phyloP scores from a whole-genome alignment of 2,113 vertebrate genomes.

The Enhydra lutris region DNA sequence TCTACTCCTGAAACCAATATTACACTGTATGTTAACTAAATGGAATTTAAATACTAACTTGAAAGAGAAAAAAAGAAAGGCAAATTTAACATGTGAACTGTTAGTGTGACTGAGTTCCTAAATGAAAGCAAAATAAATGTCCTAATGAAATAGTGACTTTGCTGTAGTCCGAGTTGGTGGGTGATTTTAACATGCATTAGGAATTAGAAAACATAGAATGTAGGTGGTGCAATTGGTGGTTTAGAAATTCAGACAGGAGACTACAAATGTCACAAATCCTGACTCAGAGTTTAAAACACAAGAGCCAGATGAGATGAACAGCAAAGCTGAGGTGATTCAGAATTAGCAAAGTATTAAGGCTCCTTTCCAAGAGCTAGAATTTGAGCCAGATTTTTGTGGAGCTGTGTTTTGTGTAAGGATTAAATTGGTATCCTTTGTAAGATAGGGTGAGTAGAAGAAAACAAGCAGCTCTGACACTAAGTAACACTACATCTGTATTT shows the following conservation, averaged over 20 bases:
- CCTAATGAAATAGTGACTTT: neutral
- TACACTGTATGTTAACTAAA: neutral
- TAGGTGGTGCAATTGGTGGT: neutral
- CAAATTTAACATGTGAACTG: neutral
- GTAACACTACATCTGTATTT: slow-evolving; percentile 42
- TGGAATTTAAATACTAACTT: neutral
- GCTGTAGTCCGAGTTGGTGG: neutral
- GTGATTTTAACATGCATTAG: neutral
- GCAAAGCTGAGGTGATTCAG: neutral
- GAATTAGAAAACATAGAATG: neutral
- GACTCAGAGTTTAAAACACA: neutral
- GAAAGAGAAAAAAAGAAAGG: neutral
- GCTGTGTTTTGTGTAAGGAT: neutral
- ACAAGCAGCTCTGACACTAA: neutral
- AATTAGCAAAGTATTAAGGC: neutral
- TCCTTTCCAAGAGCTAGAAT: neutral
- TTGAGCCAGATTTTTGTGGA: neutral
- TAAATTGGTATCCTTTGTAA: slow-evolving; percentile 11
- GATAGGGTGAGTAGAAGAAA: neutral
- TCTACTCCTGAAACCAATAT: neutral
- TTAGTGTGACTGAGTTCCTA: neutral
- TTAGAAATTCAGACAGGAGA: neutral
- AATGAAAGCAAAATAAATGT: neutral
- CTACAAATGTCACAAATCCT: neutral
- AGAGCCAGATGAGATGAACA: neutral